phyloP scores from a whole-genome alignment of 2,797 vertebrate genomes.

The Phoxinus dragarum region DNA sequence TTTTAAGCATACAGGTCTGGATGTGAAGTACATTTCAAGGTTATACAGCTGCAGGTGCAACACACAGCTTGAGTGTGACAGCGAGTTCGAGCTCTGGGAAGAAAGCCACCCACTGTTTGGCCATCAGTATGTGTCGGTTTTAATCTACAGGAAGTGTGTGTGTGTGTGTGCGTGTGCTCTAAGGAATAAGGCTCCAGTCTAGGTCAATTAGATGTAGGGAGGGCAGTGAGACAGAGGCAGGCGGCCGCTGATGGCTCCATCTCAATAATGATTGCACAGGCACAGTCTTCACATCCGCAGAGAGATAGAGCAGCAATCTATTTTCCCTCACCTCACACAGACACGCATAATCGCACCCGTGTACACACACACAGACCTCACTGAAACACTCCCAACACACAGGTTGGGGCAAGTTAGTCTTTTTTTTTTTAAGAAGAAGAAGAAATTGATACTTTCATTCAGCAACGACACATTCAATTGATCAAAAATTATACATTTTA shows the following conservation, averaged over 20 bases:
- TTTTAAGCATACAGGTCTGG: constrained; percentile 8
- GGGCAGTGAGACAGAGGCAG: constrained; percentile 44
- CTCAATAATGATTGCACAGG: constrained; percentile 82
- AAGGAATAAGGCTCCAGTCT: constrained; percentile 35
- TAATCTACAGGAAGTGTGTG: constrained; percentile 41
- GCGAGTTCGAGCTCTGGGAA: neutral
- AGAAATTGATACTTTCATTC: neutral
- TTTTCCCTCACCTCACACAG: constrained; percentile 70
- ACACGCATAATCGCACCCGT: constrained; percentile 39
- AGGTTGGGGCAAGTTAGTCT: neutral
- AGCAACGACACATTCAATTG: neutral
- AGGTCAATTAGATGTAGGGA: constrained; percentile 46
- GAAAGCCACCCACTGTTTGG: constrained; percentile 28
- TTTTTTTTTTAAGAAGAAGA: neutral
- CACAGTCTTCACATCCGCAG: constrained; percentile 75
- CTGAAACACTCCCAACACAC: neutral
- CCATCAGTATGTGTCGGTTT: neutral
- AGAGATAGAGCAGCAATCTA: constrained; percentile 76
- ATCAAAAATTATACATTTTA: neutral
- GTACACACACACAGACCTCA: constrained; percentile 21
- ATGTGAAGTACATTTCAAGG: constrained; percentile 34
- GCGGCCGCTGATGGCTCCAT: constrained; percentile 75
- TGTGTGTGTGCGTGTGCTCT: constrained; percentile 28
- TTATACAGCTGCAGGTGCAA: constrained; percentile 21
- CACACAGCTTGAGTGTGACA: constrained; percentile 15